A percentile compares a stretch with the other conserved stretches of the same genome.
phyloP scores from a whole-genome alignment of 2,797 vertebrate species.

The Myotis pilosus region DNA sequence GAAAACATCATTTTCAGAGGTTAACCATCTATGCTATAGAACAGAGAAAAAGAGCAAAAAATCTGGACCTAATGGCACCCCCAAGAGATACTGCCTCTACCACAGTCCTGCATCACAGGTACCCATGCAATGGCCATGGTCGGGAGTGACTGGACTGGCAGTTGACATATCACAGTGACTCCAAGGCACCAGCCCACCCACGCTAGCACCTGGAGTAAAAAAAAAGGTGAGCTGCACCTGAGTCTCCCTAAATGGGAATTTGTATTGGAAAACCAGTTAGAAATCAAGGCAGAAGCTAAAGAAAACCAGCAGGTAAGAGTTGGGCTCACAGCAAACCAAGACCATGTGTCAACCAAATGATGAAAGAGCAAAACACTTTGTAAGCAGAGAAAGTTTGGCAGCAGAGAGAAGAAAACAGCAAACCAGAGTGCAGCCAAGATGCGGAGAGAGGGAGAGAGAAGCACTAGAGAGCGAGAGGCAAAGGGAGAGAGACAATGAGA shows the following conservation, averaged over 20 bases:
- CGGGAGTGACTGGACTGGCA: neutral
- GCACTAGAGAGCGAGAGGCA: too few species aligned
- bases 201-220: neutral
- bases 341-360: neutral
- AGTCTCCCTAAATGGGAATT: neutral
- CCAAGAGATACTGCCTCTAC: neutral
- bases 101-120: neutral
- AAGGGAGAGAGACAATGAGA: neutral
- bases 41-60: neutral
- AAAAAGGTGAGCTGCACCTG: neutral
- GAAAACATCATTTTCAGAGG: neutral
- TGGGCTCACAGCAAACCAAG: neutral
- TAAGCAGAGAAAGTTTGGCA: neutral
- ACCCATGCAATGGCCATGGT: too few species aligned
- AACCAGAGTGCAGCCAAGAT: neutral
- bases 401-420: neutral
- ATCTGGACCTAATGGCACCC: neutral
- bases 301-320: neutral
- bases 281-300: neutral
- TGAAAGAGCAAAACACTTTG: neutral
- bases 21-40: neutral
- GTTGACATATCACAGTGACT: neutral
- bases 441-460: neutral
- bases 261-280: neutral
- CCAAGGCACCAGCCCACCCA: neutral